Conservation (phyloP, 2,888 invertebrate genomes). For the Trachelus tabidus region DNA sequence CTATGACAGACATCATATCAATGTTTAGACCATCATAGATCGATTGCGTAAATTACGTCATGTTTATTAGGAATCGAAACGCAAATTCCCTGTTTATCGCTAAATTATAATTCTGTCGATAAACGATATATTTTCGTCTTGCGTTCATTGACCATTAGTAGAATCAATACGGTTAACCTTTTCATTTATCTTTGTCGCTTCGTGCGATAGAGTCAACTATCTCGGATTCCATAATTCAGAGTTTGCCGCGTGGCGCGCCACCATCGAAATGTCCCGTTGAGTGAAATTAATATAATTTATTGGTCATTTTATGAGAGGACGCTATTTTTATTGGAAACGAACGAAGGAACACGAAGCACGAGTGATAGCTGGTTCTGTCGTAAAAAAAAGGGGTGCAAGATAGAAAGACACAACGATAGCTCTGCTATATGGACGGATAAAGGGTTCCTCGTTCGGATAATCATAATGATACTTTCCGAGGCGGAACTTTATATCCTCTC, state of each 20-base stretch:
- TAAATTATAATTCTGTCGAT: neutral
- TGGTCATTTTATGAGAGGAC: conserved; percentile 32
- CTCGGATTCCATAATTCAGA: neutral
- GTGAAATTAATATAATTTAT: conserved; percentile 36
- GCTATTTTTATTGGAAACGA: conserved; percentile 30
- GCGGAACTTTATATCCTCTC: neutral
- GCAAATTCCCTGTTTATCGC: neutral
- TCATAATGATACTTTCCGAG: neutral
- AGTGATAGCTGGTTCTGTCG: conserved; percentile 24
- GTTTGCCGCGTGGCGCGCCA: neutral
- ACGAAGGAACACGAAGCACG: conserved; percentile 12
- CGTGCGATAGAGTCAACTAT: neutral
- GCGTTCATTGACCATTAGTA: no score
- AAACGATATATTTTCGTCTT: neutral
- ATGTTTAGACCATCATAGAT: no score
- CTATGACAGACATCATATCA: neutral
- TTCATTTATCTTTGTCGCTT: neutral
- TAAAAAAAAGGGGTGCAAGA: conserved; percentile 25
- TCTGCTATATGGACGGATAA: neutral
- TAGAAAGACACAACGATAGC: neutral
- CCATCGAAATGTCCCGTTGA: neutral
- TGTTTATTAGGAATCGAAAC: neutral
- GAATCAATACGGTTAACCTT: no score
- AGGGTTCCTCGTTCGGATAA: neutral
- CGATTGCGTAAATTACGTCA: no score